Conservation (phyloP, 2,797 vertebrate species). For the Adelosebastes latens region DNA sequence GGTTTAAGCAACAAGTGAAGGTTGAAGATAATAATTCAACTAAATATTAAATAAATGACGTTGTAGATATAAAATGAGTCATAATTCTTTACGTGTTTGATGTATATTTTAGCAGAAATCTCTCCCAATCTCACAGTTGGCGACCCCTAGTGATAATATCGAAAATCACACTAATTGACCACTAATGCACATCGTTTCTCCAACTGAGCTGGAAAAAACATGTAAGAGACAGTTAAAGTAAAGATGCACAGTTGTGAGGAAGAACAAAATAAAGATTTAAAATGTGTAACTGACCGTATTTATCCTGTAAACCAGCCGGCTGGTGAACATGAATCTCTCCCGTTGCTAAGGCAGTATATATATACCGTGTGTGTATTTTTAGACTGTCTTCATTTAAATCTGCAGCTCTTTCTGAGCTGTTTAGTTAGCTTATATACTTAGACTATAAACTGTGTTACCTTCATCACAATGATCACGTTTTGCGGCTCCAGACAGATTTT, state of each 20-base stretch:
- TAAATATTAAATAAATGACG: neutral
- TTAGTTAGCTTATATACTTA: too few relatives aligned
- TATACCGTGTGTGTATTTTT: neutral
- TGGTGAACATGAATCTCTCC: neutral
- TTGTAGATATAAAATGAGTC: rapidly evolving
- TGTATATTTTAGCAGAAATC: neutral
- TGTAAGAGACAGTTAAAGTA: neutral
- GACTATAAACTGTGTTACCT: too few relatives aligned
- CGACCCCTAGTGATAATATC: neutral
- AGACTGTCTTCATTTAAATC: neutral
- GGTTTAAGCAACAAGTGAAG: neutral
- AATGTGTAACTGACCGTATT: neutral
- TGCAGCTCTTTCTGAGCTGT: neutral
- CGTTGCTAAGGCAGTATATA: neutral
- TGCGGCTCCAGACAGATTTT: too few relatives aligned
- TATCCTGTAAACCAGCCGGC: neutral
- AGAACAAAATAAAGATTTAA: neutral
- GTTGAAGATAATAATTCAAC: neutral
- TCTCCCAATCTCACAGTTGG: neutral
- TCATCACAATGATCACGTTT: too few relatives aligned
- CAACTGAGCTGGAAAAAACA: neutral
- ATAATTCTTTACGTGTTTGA: too few relatives aligned
- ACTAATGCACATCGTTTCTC: neutral
- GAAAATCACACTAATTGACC: too few relatives aligned
- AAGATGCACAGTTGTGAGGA: neutral